Evolutionary conservation across 2,797 vertebrate species (phyloP).

Genomic region (Choloepus didactylus): DNA sequence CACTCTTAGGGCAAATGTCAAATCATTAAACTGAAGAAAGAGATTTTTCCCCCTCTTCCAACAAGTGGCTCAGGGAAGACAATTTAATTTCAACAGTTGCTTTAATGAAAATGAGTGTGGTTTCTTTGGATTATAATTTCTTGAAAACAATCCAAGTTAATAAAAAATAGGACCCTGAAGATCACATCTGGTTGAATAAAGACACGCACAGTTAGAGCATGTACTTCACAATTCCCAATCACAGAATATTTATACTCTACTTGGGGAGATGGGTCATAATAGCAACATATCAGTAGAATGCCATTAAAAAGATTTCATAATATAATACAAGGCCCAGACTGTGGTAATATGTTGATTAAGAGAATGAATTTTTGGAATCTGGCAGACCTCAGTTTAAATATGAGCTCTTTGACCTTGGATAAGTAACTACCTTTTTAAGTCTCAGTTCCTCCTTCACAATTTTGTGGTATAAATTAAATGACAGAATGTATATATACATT

Average conservation of each 20-base stretch:
- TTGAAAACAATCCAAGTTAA: constrained; percentile 45
- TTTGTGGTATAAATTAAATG: constrained; percentile 38
- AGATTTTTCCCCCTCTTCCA: background rate
- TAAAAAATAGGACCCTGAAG: background rate
- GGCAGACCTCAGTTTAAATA: background rate
- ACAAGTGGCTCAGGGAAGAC: background rate
- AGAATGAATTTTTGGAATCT: constrained; percentile 34
- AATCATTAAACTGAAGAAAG: constrained; percentile 21
- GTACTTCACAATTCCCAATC: background rate
- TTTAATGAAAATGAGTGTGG: constrained; percentile 13
- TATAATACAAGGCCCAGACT: background rate
- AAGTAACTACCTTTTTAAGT: constrained; percentile 16
- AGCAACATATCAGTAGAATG: background rate
- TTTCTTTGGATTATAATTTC: constrained; percentile 37
- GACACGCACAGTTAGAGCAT: background rate
- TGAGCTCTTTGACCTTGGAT: background rate
- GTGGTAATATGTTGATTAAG: background rate
- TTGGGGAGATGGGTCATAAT: background rate
- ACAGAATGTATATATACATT: background rate
- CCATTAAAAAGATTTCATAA: background rate
- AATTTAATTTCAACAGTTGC: constrained; percentile 21
- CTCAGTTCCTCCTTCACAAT: background rate
- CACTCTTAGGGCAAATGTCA: constrained; percentile 39
- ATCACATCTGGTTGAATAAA: constrained; percentile 50
- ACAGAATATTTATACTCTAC: background rate